Base-by-base conservation (phyloP, 2,113 vertebrate species). In the Tupaia chinensis region DNA sequence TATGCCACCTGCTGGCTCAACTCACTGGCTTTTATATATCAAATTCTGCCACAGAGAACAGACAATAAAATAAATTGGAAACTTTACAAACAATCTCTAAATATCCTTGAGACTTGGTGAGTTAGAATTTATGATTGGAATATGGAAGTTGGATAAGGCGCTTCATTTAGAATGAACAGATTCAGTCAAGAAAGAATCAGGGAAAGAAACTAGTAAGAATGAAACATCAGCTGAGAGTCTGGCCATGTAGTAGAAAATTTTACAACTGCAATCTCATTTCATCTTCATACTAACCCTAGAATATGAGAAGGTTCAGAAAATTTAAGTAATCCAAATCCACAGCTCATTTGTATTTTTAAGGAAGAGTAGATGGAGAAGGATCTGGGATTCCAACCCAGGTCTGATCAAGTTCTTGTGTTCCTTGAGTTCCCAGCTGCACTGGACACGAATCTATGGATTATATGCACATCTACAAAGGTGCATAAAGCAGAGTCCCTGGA, bases 51-150 rank as follows among this genome's bases (percentile, higher is more conserved):
- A 73, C 17, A 89, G 54, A 68, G 16, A 82, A 74, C 3, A 86
- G 13, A 17, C 4, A 32, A 86, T 61, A 66, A 20, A 78, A 89
- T 79, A 91, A 91, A 76, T 29, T 89, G 20, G 25, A 91, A 87
- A 91, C 53, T 88, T 95, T 93, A 91, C 5, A 83, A 56, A 60
- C 22, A 93, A 65, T 66, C 14, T 92, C 76, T 83, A 86, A 89
- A 84, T 61, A 68, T 25, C 32, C 32, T 87, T 32, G 72, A 74
- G 9, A 66, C 66, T 92, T 87, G 54, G n/a, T 81, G 14, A 19
- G 34, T 80, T 91, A 25, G 20, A 70, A 73, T 88, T 69, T 80
- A 32, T 90, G 44, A 15, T 60, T 90, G 5, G 12, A 79, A 56
- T 78, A 89, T 82, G 56, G 13, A 44, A 83, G 66, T 77, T 87